A percentile compares a stretch with the other conserved stretches of the same genome.
Evolutionary conservation across 2,888 invertebrate species (phyloP).

Genomic region (Nemoura dubitans): DNA sequence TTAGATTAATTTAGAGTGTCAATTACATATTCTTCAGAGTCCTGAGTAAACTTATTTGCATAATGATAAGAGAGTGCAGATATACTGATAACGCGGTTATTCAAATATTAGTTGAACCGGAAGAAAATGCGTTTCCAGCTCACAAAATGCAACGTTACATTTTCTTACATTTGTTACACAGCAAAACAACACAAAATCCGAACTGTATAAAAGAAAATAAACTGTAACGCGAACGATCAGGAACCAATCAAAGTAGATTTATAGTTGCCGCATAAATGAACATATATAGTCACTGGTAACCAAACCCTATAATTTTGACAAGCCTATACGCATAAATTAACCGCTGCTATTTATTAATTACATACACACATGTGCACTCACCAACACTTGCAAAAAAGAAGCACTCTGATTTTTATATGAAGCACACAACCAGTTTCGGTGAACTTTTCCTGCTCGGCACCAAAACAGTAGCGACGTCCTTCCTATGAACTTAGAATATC

Average conservation of each 20-base stretch:
- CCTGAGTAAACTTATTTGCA: not conserved
- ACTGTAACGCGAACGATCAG: not conserved
- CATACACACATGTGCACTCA: not conserved
- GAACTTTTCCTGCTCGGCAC: too few relatives aligned
- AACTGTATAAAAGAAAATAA: not conserved
- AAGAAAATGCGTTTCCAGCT: not conserved
- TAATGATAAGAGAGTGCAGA: not conserved
- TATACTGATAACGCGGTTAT: not conserved
- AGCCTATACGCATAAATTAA: not conserved
- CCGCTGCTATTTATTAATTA: not conserved
- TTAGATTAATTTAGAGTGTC: not conserved
- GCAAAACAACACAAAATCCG: not conserved
- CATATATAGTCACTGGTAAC: too few relatives aligned
- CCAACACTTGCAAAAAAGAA: not conserved
- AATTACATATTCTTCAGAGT: not conserved
- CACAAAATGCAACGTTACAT: not conserved
- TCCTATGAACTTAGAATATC: too few relatives aligned
- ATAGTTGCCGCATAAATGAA: not conserved
- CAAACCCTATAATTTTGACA: not conserved
- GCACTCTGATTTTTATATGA: not conserved
- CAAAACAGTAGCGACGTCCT: too few relatives aligned
- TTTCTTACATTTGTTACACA: too few relatives aligned
- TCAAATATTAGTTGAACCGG: not conserved
- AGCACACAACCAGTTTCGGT: too few relatives aligned
- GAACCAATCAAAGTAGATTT: not conserved